These are phyloP conservation scores for Malurus cyaneus DNA, from an alignment of 2,113 vertebrate species.

Conservation along the genomic window DNA sequence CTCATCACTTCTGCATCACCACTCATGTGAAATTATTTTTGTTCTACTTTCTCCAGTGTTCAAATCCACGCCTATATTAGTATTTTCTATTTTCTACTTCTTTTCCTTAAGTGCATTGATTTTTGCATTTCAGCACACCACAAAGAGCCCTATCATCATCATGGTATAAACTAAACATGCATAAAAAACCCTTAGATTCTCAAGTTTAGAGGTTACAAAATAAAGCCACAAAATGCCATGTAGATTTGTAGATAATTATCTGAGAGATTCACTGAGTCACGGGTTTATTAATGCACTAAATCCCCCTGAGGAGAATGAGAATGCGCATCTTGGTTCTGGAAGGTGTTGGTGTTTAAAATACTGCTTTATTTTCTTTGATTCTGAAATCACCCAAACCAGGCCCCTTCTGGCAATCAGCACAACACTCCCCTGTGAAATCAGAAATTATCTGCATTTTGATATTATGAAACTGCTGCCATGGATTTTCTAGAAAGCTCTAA, in stretches of 20 bases:
- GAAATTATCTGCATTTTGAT: background rate
- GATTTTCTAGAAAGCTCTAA: background rate
- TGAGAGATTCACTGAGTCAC: background rate
- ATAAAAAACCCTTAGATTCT: background rate
- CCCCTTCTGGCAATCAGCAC: background rate
- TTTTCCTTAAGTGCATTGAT: conserved; percentile 15
- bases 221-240: background rate
- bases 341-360: background rate
- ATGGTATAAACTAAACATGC: background rate
- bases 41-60: background rate
- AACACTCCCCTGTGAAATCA: background rate
- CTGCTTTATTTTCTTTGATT: background rate
- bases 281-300: background rate
- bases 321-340: background rate
- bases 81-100: conserved; percentile 6
- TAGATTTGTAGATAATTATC: background rate
- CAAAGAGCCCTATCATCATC: background rate
- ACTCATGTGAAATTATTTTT: background rate
- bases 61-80: background rate
- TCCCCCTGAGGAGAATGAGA: background rate
- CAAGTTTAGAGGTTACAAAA: background rate
- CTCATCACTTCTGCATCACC: background rate
- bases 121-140: background rate
- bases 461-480: background rate
- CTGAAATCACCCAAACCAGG: background rate